phyloP scores from a whole-genome alignment of 2,888 invertebrate species.

The Trilocha varians region DNA sequence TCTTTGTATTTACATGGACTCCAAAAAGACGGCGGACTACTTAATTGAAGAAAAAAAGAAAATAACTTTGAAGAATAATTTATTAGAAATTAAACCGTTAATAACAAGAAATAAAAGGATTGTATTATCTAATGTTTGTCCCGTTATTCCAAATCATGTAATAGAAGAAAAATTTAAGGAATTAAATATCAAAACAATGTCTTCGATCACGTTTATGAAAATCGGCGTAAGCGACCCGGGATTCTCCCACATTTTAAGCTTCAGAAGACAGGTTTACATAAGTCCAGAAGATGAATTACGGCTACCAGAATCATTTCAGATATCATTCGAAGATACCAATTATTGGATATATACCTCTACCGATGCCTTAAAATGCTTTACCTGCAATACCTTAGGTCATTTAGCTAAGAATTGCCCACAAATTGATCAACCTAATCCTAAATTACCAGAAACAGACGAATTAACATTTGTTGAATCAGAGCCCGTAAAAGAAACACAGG shows the following conservation, averaged over 20 bases:
- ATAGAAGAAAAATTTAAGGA: constrained; percentile 8
- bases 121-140: constrained; percentile 13
- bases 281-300: not conserved
- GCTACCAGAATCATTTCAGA: not conserved
- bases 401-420: constrained; percentile 8
- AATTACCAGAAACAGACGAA: too few relatives aligned
- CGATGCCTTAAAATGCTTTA: constrained; percentile 5
- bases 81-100: constrained; percentile 12
- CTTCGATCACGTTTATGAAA: constrained; percentile 5
- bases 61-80: not conserved
- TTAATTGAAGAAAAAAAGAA: too few relatives aligned
- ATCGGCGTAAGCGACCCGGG: constrained; percentile 7
- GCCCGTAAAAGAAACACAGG: not conserved
- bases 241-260: constrained; percentile 10
- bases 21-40: too few relatives aligned
- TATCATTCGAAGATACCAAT: constrained; percentile 1
- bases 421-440: not conserved
- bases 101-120: constrained; percentile 14
- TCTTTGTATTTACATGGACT: too few relatives aligned
- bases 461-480: not conserved
- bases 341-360: constrained; percentile 6
- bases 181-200: not conserved
- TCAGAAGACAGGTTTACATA: constrained; percentile 7
- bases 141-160: constrained; percentile 8
- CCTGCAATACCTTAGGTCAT: constrained; percentile 4